Conservation (phyloP, 2,113 vertebrate genomes). For the Eurystomus gularis region DNA sequence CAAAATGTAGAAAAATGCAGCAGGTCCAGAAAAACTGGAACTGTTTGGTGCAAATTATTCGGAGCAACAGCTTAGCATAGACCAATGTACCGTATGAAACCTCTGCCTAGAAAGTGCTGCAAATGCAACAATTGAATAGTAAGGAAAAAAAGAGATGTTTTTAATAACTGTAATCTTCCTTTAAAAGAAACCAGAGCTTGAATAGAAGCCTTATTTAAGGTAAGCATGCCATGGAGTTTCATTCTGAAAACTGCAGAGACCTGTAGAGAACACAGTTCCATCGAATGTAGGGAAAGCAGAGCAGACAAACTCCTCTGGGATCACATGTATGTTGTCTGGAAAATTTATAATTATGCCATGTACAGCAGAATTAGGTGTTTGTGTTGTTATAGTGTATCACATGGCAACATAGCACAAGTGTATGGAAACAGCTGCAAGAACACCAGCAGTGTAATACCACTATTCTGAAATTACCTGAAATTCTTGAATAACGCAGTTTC, state of each 20-base stretch:
- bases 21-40: conserved; percentile 80
- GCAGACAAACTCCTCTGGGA: neutral
- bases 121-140: neutral
- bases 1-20: conserved; percentile 72
- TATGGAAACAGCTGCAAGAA: neutral
- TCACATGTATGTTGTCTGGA: neutral
- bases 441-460: neutral
- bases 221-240: neutral
- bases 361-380: neutral
- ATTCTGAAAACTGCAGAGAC: neutral
- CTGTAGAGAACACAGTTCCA: neutral
- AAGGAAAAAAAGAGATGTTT: neutral
- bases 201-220: neutral
- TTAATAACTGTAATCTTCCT: neutral
- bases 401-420: accelerated
- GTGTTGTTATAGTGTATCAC: neutral
- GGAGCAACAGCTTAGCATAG: neutral
- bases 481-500: neutral
- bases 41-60: conserved; percentile 52
- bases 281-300: neutral
- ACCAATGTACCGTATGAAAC: neutral
- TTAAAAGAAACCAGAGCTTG: neutral
- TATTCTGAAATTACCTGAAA: neutral
- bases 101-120: neutral
- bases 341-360: neutral